Evolutionary conservation across 2,113 vertebrate genomes (phyloP).

Genomic region (Isichthys henryi): DNA sequence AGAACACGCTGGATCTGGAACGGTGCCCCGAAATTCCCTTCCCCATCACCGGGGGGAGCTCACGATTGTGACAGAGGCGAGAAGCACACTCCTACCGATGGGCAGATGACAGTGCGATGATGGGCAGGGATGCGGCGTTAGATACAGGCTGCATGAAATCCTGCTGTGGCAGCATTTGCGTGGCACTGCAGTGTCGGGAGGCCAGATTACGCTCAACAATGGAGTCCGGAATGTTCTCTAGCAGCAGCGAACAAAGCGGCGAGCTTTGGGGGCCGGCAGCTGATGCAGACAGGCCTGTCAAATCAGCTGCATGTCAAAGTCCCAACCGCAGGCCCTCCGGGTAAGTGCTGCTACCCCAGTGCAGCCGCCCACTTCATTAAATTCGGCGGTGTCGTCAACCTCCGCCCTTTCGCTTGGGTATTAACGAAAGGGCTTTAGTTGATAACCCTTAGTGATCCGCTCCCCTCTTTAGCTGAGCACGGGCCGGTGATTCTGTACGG

Average conservation of each 20-base stretch:
- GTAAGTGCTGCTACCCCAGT: not conserved
- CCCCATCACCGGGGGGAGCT: not conserved
- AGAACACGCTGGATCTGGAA: not conserved
- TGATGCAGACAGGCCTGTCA: not conserved
- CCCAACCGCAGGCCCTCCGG: not conserved
- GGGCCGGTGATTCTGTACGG: conserved; percentile 19
- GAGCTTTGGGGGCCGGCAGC: not conserved
- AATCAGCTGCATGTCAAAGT: not conserved
- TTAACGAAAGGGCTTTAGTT: not conserved
- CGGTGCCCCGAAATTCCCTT: not conserved
- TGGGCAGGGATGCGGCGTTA: not conserved
- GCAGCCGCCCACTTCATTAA: not conserved
- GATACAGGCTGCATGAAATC: not conserved
- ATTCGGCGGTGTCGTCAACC: not conserved
- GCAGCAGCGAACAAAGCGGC: not conserved
- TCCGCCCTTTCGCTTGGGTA: not conserved
- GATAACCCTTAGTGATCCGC: not conserved
- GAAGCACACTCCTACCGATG: not conserved
- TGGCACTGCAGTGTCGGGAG: not conserved
- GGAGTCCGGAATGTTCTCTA: not conserved
- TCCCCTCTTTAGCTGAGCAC: not conserved
- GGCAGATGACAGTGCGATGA: not conserved
- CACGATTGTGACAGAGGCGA: not conserved
- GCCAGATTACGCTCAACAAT: not conserved
- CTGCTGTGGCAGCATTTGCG: not conserved